Evolutionary conservation across 35 echinoderm and acorn worm species (phyloP).

Genomic region (Eucidaris tribuloides): DNA sequence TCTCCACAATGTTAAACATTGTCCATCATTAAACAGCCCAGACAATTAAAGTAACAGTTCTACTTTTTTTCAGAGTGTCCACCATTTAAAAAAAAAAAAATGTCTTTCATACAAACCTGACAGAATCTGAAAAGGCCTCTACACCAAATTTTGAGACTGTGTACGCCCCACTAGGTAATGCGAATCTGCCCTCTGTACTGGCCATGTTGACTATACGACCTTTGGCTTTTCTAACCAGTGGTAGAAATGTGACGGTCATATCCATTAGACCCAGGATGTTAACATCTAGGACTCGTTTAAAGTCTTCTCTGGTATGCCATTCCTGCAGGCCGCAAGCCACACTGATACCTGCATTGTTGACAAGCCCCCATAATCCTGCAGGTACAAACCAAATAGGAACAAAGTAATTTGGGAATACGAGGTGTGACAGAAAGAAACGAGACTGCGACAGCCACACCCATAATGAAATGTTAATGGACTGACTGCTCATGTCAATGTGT

Average conservation of each 20-base stretch:
- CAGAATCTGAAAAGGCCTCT: slow-evolving; percentile 76
- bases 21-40: too few species aligned
- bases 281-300: slow-evolving; percentile 47
- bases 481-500: too few species aligned
- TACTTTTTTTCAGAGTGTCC: too few species aligned
- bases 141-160: slow-evolving; percentile 76
- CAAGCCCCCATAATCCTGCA: slow-evolving; percentile 85
- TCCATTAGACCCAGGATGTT: slow-evolving; percentile 80
- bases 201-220: slow-evolving; percentile 83
- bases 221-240: slow-evolving; percentile 65
- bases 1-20: too few species aligned
- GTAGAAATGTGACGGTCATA: slow-evolving; percentile 63
- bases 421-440: too few species aligned
- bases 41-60: too few species aligned
- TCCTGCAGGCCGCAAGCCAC: slow-evolving; percentile 48
- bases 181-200: slow-evolving; percentile 56
- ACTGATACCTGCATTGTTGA: slow-evolving; percentile 85
- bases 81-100: too few species aligned
- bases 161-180: slow-evolving; percentile 48
- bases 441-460: too few species aligned
- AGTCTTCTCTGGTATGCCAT: slow-evolving; percentile 67
- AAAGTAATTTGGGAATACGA: too few species aligned
- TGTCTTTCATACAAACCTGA: slow-evolving; percentile 54
- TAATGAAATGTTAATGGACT: too few species aligned
- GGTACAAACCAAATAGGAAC: too few species aligned